A percentile compares a stretch with the other conserved stretches of the same genome.
phyloP scores from a whole-genome alignment of 2,888 invertebrate genomes.

The Cepaea hortensis region DNA sequence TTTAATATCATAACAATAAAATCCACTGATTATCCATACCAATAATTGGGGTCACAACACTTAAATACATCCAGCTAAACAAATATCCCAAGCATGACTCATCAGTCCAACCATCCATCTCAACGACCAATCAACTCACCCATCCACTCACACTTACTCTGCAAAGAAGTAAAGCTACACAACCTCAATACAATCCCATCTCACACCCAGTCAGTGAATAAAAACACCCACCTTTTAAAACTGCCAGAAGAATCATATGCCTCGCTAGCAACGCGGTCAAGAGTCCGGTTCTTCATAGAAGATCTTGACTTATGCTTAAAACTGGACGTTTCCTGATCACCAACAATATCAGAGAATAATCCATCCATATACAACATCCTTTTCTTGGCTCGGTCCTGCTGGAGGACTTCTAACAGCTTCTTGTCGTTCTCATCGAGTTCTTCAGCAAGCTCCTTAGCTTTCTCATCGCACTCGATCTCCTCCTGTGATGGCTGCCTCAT shows the following conservation, averaged over 20 bases:
- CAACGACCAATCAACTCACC: too few relatives aligned
- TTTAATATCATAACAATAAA: too few relatives aligned
- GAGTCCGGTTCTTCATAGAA: neutral
- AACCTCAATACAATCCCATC: too few relatives aligned
- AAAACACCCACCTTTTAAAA: neutral
- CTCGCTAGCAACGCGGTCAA: neutral
- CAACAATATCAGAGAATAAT: conserved; percentile 77
- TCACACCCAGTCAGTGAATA: too few relatives aligned
- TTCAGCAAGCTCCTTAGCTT: conserved; percentile 78
- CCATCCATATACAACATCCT: conserved; percentile 84
- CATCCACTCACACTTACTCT: too few relatives aligned
- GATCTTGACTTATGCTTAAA: neutral
- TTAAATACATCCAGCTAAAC: too few relatives aligned
- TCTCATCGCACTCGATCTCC: conserved; percentile 87
- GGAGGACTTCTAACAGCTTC: conserved; percentile 66
- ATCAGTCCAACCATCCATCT: too few relatives aligned
- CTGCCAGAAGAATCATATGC: neutral
- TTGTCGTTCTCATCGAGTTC: conserved; percentile 67
- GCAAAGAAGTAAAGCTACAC: too few relatives aligned
- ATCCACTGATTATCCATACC: too few relatives aligned
- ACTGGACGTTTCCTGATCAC: conserved; percentile 35
- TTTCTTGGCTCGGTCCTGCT: conserved; percentile 82
- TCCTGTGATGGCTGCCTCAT: conserved; percentile 78
- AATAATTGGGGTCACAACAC: too few relatives aligned
- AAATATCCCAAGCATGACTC: too few relatives aligned